Evolutionary conservation across 92 coral and sea anemone genomes (phyloP).

Genomic region (Montipora capitata): DNA sequence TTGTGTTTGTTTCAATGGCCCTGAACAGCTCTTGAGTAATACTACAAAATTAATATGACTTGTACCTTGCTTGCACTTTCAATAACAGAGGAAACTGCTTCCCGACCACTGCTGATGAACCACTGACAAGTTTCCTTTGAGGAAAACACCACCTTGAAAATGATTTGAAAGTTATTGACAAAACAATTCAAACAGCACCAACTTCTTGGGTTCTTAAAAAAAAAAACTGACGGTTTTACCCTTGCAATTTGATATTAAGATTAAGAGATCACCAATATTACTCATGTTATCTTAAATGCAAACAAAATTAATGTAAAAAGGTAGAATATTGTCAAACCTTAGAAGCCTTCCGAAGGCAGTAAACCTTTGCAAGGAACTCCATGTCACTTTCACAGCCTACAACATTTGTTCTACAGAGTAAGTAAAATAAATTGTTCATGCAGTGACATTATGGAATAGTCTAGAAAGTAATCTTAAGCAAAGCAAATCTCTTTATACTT

Average conservation of each 20-base stretch:
- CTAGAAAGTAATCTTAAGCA: too few relatives aligned
- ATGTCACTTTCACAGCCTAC: slow-evolving; percentile 93
- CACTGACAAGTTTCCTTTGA: slow-evolving; percentile 72
- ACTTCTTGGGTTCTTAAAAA: not conserved
- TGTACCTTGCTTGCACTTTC: slow-evolving; percentile 90
- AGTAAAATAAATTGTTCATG: not conserved
- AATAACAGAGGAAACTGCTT: slow-evolving; percentile 81
- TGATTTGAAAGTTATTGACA: not conserved
- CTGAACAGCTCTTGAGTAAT: too few relatives aligned
- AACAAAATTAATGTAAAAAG: not conserved
- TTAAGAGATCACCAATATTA: too few relatives aligned
- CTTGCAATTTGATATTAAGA: too few relatives aligned
- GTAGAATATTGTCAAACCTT: slow-evolving; percentile 69
- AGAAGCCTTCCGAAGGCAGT: slow-evolving; percentile 94
- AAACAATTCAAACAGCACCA: not conserved
- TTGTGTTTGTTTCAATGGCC: not conserved
- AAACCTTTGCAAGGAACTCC: slow-evolving; percentile 97
- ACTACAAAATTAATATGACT: not conserved
- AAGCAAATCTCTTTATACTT: too few relatives aligned
- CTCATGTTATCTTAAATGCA: too few relatives aligned
- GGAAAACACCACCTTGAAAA: slow-evolving; percentile 71
- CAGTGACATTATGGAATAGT: not conserved
- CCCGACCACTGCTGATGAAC: slow-evolving; percentile 83
- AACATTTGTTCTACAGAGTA: slow-evolving; percentile 75
- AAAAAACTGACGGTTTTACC: too few relatives aligned